These are phyloP conservation scores for Sebastes elongatus DNA, from an alignment of 2,797 vertebrate species.

Conservation along the genomic window DNA sequence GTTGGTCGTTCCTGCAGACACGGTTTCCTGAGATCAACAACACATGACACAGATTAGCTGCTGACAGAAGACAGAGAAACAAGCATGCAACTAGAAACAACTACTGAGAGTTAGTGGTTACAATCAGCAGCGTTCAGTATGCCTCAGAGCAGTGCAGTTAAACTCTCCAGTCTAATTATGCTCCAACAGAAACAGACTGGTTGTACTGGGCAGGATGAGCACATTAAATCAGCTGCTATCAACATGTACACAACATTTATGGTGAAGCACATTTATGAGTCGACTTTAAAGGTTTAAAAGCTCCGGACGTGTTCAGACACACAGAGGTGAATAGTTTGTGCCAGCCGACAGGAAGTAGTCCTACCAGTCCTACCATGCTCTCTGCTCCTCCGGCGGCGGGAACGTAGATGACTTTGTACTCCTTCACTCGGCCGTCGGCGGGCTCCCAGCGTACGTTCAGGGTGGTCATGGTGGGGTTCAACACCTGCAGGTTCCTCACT, in stretches of 20 bases:
- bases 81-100: neutral
- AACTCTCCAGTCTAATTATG: neutral
- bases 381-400: conserved; percentile 88
- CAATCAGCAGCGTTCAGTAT: neutral
- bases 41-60: conserved; percentile 6
- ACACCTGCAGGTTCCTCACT: conserved; percentile 90
- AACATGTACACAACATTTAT: neutral
- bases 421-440: conserved; percentile 92
- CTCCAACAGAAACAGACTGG: neutral
- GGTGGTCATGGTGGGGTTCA: conserved; percentile 93
- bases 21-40: conserved; percentile 82
- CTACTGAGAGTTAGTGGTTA: neutral
- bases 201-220: neutral
- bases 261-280: neutral
- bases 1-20: conserved; percentile 88
- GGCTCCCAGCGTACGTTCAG: conserved; percentile 95
- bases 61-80: neutral
- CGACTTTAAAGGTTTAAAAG: neutral
- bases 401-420: conserved; percentile 92
- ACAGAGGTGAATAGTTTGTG: neutral
- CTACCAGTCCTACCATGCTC: conserved; percentile 79
- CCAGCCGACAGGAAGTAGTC: neutral
- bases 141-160: neutral
- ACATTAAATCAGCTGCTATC: neutral
- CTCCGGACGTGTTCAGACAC: neutral